Evolutionary conservation across 2,797 vertebrate species (phyloP), one percentile per base, ranked within the genome.

Genomic region (Falco columbarius): DNA sequence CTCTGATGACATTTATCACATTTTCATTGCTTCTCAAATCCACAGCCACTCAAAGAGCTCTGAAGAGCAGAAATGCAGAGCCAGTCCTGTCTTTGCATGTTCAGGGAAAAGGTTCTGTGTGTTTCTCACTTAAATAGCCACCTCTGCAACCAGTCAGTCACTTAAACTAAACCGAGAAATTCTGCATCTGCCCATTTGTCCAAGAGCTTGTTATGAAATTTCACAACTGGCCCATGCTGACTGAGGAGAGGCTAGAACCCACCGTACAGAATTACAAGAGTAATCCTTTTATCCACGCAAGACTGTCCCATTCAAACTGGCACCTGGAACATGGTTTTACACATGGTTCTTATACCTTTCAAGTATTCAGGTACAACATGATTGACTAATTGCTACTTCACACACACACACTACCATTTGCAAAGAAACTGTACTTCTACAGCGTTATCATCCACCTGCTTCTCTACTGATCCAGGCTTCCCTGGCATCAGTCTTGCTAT

Each of bases 161-260:
- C 38, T 79, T 86, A 4, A 76, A 65, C 6, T 22, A 52, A 74
- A 15, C 2, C 65, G 12, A 73, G 12, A 66, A 79, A 68, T 15
- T 70, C 16, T 38, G 12, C 8, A 73, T 32, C 32, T 55, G 10
- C 26, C 30, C 2, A 1, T 56, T 87, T 38, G 66, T 36, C 8
- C 14, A 70, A 67, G 8, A 6, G 4, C 56, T 81, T 81, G 14
- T 24, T 29, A 62, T 0, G 4, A 55, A 87, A 81, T 47, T 4
- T 24, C 49, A 59, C 30, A 63, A 34, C 5, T 14, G 5, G 17
- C 15, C 59, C 20, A 9, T 13, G 5, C 15, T 5, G 16, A 26
- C 7, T 1, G 0, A 27, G 29, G 4, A 59, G 56, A n/a, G 10
- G 7, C 14, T 59, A 65, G 8, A 26, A 42, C 3, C 3, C 27